Percentiles rank a stretch among this genome's conserved stretches.
Evolutionary conservation across 2,113 vertebrate genomes (phyloP).

Genomic region (Paracanthobrama guichenoti): DNA sequence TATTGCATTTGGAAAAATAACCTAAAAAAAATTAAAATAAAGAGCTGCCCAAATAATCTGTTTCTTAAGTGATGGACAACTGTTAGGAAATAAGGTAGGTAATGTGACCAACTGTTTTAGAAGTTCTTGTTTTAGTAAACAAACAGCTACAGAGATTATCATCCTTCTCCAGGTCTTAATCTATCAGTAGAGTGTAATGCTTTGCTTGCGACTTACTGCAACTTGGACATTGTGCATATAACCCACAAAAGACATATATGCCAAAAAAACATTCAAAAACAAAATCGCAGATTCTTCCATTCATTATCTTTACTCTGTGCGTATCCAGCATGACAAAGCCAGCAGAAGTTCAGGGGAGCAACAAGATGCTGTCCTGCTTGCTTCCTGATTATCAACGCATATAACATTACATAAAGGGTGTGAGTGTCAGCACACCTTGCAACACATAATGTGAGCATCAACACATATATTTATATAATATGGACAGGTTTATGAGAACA

Average conservation of each 20-base stretch:
- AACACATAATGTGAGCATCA: neutral
- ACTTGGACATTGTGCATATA: neutral
- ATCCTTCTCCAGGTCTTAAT: neutral
- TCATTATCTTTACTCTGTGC: neutral
- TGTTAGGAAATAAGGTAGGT: neutral
- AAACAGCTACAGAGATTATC: neutral
- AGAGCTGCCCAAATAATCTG: neutral
- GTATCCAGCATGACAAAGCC: neutral
- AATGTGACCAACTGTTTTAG: neutral
- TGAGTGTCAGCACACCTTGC: neutral
- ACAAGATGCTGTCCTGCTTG: neutral
- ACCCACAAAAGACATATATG: neutral
- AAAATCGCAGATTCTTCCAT: neutral
- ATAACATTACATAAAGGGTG: neutral
- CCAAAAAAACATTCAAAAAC: neutral
- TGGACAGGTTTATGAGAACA: neutral
- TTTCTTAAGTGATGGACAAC: neutral
- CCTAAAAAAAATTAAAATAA: neutral
- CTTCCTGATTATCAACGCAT: constrained; percentile 34
- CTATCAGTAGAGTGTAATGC: neutral
- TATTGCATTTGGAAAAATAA: neutral
- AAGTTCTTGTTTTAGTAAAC: neutral
- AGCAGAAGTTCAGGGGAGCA: neutral
- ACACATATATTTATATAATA: neutral
- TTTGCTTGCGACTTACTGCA: neutral